These are phyloP conservation scores for Ochotona curzoniae DNA, from an alignment of 2,113 vertebrate species.

Conservation along the genomic window DNA sequence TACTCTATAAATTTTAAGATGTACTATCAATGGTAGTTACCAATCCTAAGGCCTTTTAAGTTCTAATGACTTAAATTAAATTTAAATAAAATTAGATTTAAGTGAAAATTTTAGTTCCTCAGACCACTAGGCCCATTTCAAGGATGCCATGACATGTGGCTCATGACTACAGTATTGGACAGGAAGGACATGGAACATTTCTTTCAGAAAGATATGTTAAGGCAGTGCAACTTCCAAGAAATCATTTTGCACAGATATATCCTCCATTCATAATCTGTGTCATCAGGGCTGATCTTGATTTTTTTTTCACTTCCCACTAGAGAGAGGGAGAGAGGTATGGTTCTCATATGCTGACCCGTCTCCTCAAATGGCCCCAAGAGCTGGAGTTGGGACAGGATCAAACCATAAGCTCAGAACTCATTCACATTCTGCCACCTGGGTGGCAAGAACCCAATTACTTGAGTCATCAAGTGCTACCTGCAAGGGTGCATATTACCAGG, in stretches of 20 bases:
- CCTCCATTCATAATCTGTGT: neutral
- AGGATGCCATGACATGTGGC: neutral
- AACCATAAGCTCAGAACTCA: too few relatives aligned
- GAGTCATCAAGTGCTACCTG: too few relatives aligned
- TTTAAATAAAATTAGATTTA: slow-evolving; percentile 2
- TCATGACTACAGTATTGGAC: neutral
- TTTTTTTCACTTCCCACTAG: neutral
- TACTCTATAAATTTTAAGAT: neutral
- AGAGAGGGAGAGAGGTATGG: too few relatives aligned
- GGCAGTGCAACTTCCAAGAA: neutral
- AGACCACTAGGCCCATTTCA: neutral
- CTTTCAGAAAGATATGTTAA: neutral
- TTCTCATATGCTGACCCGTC: too few relatives aligned
- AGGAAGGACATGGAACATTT: neutral
- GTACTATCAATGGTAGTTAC: neutral
- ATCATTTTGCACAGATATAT: neutral
- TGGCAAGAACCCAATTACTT: too few relatives aligned
- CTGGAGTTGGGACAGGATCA: too few relatives aligned
- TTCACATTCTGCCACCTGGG: too few relatives aligned
- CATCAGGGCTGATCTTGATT: neutral
- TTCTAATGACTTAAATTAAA: slow-evolving; percentile 25
- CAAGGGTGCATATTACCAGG: too few relatives aligned
- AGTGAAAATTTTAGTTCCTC: slow-evolving; percentile 32
- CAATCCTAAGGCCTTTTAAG: neutral
- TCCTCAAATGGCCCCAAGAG: too few relatives aligned